These are phyloP conservation scores for Eupleurogrammus muticus DNA, from an alignment of 2,797 vertebrate species.

Conservation along the genomic window DNA sequence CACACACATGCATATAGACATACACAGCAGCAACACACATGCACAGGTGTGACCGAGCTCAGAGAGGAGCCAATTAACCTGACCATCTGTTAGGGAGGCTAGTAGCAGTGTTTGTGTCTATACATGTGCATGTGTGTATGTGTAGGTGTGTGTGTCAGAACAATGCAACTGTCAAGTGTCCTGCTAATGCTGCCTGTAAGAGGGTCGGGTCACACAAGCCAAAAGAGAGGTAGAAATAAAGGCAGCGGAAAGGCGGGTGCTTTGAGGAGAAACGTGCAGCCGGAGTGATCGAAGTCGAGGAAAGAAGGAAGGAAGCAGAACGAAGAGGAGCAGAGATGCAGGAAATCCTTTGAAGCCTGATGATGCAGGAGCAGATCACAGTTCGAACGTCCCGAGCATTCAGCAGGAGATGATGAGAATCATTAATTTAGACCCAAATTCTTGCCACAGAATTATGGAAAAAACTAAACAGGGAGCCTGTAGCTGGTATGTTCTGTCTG, in stretches of 20 bases:
- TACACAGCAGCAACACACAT: constrained; percentile 33
- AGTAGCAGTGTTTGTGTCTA: constrained; percentile 2
- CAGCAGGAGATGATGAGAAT: constrained; percentile 1
- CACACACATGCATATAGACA: constrained; percentile 12
- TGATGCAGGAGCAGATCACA: not conserved
- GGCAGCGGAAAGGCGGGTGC: too few relatives aligned
- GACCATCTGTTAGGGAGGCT: constrained; percentile 51
- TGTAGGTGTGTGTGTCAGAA: constrained; percentile 8
- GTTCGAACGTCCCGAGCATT: not conserved
- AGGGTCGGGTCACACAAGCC: constrained; percentile 24
- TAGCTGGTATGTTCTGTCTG: not conserved
- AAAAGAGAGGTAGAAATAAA: not conserved
- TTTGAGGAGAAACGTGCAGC: not conserved
- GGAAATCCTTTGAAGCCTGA: not conserved
- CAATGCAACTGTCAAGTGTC: constrained; percentile 36
- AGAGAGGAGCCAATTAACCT: constrained; percentile 62
- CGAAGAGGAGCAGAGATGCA: not conserved
- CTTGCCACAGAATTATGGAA: constrained; percentile 42
- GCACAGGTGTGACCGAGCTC: constrained; percentile 44
- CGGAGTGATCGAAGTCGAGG: not conserved
- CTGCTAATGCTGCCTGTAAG: constrained; percentile 15
- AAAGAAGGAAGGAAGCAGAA: not conserved
- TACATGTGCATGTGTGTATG: constrained; percentile 11
- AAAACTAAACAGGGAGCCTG: constrained; percentile 21
- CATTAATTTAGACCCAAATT: constrained; percentile 17